Evolutionary conservation across 2,797 vertebrate species (phyloP).

Genomic region (Odontamblyopus rebecca): DNA sequence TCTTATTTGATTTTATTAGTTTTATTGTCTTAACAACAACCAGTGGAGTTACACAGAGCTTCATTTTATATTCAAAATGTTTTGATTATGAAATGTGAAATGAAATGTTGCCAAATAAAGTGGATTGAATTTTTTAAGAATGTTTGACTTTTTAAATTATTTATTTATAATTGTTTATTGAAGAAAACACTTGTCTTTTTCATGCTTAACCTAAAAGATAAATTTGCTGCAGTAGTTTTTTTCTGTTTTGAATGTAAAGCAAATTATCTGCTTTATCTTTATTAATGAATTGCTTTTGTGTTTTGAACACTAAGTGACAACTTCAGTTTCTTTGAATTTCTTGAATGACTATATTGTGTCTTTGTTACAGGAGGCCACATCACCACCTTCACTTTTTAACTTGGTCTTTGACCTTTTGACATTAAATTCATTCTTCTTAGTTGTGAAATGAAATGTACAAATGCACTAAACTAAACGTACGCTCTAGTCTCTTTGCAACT

Average conservation of each 20-base stretch:
- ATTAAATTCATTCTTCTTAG: not conserved
- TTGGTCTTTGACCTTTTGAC: not conserved
- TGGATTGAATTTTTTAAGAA: too few relatives aligned
- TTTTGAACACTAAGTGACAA: not conserved
- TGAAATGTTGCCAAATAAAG: too few relatives aligned
- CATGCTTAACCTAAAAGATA: too few relatives aligned
- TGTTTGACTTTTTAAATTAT: too few relatives aligned
- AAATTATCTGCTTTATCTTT: constrained; percentile 28
- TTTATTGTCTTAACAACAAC: too few relatives aligned
- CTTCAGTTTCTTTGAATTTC: not conserved
- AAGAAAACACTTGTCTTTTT: too few relatives aligned
- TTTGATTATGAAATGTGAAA: too few relatives aligned
- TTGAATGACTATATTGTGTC: not conserved
- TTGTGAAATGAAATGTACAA: not conserved
- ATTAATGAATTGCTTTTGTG: not conserved
- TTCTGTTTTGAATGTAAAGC: not conserved
- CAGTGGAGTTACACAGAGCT: too few relatives aligned
- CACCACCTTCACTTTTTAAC: not conserved
- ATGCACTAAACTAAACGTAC: not conserved
- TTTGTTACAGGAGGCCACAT: not conserved
- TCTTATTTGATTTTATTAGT: too few relatives aligned
- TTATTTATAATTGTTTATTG: too few relatives aligned
- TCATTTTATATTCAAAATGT: too few relatives aligned
- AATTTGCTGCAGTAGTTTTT: not conserved
- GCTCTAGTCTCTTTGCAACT: not conserved